Percentiles rank a stretch among this genome's conserved stretches.
These are phyloP conservation scores for Drosophila takahashii DNA, from an alignment of 1,140 invertebrate genomes.

Conservation along the genomic window DNA sequence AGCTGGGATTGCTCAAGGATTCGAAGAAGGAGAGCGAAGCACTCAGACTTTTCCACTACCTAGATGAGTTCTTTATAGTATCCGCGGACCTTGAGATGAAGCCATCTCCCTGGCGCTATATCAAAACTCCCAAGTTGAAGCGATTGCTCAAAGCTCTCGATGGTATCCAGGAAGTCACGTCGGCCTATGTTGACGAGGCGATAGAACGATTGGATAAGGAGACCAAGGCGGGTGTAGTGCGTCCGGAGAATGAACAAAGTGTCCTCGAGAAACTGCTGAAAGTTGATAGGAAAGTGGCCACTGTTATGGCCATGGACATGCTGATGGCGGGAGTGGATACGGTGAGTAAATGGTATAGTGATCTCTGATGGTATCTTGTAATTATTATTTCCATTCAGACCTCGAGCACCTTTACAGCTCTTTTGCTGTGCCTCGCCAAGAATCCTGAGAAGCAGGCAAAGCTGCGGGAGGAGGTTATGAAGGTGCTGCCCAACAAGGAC, in stretches of 20 bases:
- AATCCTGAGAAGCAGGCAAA: conserved; percentile 90
- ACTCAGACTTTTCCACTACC: conserved; percentile 87
- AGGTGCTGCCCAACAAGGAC: conserved; percentile 85
- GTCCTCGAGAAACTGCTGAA: conserved; percentile 84
- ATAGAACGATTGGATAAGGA: conserved; percentile 56
- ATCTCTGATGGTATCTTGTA: not conserved
- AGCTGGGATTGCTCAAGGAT: conserved; percentile 86
- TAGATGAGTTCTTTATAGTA: conserved; percentile 87
- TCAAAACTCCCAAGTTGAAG: conserved; percentile 86
- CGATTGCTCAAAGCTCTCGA: conserved; percentile 86
- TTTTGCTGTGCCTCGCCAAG: conserved; percentile 86
- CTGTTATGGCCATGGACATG: conserved; percentile 84
- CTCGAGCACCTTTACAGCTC: conserved; percentile 41
- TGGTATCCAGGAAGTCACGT: conserved; percentile 51
- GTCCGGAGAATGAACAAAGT: conserved; percentile 66
- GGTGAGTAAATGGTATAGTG: conserved; percentile 27
- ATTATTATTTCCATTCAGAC: conserved; percentile 29
- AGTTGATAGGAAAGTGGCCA: conserved; percentile 85
- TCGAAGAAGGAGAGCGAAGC: conserved; percentile 84
- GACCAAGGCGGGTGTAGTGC: conserved; percentile 49
- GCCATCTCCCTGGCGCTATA: conserved; percentile 88
- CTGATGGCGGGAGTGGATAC: conserved; percentile 83
- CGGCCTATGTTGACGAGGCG: conserved; percentile 67
- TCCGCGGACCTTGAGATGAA: conserved; percentile 87
- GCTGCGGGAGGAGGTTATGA: conserved; percentile 89